Conservation (phyloP, 2,888 invertebrate genomes). For the Drosophila diplacantha region DNA sequence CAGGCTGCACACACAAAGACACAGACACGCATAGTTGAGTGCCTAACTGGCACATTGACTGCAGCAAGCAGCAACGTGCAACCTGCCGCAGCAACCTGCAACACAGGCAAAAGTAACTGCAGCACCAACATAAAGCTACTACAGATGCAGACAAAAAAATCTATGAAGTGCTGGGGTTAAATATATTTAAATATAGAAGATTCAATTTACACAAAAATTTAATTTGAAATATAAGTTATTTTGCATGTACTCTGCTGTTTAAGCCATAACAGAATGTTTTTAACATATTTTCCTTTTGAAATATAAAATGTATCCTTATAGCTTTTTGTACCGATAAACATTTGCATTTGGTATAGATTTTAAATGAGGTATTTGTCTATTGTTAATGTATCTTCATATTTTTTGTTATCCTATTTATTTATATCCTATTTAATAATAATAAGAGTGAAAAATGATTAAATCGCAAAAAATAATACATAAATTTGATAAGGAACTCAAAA, state of each 20-base stretch:
- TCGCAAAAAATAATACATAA: not conserved
- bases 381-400: no score
- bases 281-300: not conserved
- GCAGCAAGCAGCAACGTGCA: constrained; percentile 13
- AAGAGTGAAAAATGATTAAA: not conserved
- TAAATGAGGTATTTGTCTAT: no score
- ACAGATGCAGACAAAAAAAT: not conserved
- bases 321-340: no score
- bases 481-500: not conserved
- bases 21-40: constrained; percentile 43
- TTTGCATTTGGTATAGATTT: no score
- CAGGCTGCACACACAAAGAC: constrained; percentile 43
- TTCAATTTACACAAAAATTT: not conserved
- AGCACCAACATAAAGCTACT: not conserved
- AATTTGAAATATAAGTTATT: no score
- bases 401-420: no score
- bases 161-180: not conserved
- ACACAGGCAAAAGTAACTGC: constrained; percentile 1
- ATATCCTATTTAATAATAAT: no score
- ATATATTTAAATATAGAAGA: not conserved
- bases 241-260: not conserved
- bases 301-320: no score
- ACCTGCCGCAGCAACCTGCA: constrained; percentile 8
- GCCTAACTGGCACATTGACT: constrained; percentile 62
- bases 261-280: not conserved